Evolutionary conservation across 2,797 vertebrate species (phyloP).

Genomic region (Moxostoma hubbsi): DNA sequence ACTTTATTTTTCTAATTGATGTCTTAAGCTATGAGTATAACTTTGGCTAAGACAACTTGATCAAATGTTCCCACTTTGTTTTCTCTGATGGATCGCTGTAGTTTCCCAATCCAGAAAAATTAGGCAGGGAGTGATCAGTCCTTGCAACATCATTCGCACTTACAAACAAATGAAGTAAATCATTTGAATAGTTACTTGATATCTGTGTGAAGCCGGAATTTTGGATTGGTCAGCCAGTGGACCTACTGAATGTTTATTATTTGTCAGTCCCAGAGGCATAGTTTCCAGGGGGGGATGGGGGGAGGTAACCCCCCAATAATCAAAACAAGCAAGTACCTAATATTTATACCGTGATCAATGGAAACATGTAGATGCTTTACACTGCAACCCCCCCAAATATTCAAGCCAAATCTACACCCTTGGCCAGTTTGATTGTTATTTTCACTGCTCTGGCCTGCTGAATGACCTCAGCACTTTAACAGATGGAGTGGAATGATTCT

Average conservation of each 20-base stretch:
- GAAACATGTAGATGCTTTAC: too few relatives aligned
- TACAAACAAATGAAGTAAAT: slow-evolving; percentile 14
- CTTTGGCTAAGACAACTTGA: slow-evolving; percentile 19
- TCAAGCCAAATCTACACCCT: too few relatives aligned
- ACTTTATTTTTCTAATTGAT: background rate
- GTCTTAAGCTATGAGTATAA: slow-evolving; percentile 16
- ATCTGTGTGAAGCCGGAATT: slow-evolving; percentile 36
- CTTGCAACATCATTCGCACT: slow-evolving; percentile 23
- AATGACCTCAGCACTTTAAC: slow-evolving; percentile 54
- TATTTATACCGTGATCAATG: too few relatives aligned
- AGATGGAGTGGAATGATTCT: slow-evolving; percentile 56
- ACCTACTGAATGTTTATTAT: slow-evolving; percentile 5
- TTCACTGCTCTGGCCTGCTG: slow-evolving; percentile 25
- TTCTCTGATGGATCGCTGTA: slow-evolving; percentile 25
- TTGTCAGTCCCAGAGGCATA: background rate
- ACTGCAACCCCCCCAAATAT: too few relatives aligned
- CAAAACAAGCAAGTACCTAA: too few relatives aligned
- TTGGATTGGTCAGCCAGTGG: background rate
- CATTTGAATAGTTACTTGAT: slow-evolving; percentile 31
- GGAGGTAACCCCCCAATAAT: too few relatives aligned
- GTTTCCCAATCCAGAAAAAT: slow-evolving; percentile 41
- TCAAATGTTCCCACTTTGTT: slow-evolving; percentile 34
- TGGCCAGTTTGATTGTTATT: slow-evolving; percentile 7
- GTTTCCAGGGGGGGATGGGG: too few relatives aligned
- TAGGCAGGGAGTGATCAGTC: slow-evolving; percentile 27